Conservation (phyloP, 2,113 vertebrate genomes). For the Sturnira hondurensis region DNA sequence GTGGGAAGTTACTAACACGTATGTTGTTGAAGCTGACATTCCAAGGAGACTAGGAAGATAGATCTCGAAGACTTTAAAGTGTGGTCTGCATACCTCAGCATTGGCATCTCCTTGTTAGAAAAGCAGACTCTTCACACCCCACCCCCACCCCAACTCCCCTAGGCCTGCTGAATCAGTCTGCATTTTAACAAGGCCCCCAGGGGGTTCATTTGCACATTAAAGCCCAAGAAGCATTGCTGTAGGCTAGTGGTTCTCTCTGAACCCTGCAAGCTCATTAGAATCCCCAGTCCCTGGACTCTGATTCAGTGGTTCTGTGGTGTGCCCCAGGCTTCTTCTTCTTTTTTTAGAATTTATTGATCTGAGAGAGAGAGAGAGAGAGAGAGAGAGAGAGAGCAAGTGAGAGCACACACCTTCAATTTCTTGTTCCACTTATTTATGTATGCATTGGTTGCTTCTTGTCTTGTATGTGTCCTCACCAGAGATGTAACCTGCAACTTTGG, state of each 20-base stretch:
- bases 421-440: not conserved
- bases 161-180: not conserved
- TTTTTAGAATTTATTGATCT: not conserved
- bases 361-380: not conserved
- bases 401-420: not conserved
- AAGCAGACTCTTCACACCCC: not conserved
- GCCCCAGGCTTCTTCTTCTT: not conserved
- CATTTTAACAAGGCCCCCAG: slow-evolving; percentile 22
- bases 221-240: not conserved
- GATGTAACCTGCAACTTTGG: not conserved
- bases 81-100: not conserved
- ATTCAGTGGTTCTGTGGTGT: not conserved
- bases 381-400: not conserved
- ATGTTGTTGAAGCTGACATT: not conserved
- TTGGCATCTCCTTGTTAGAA: not conserved
- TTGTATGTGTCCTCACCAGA: not conserved
- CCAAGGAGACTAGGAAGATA: not conserved
- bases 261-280: not conserved
- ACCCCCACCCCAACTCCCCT: too few species aligned
- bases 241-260: not conserved
- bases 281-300: not conserved
- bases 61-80: not conserved
- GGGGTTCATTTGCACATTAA: not conserved
- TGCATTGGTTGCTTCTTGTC: not conserved
- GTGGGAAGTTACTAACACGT: not conserved